Evolutionary conservation across 2,113 vertebrate species (phyloP).

Genomic region (Colius striatus): DNA sequence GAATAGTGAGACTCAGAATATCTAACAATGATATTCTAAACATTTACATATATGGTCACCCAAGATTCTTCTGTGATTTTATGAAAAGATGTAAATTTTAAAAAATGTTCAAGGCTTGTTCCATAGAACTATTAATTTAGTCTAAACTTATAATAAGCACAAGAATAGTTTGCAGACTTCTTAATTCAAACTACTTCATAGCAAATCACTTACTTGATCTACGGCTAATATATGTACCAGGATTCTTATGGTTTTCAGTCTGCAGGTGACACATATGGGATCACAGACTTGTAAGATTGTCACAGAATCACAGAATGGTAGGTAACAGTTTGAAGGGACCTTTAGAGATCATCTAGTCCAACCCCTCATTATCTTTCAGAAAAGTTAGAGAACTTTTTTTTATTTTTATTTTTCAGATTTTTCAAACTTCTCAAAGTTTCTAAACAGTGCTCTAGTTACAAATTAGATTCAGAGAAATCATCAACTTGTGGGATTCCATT

Average conservation of each 20-base stretch:
- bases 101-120: not conserved
- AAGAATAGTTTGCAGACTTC: not conserved
- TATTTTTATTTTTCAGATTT: not conserved
- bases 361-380: not conserved
- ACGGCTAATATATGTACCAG: not conserved
- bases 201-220: not conserved
- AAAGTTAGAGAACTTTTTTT: not conserved
- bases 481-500: not conserved
- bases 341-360: too few species aligned
- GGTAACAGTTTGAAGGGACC: too few species aligned
- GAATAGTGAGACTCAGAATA: not conserved
- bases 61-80: not conserved
- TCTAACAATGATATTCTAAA: not conserved
- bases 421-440: not conserved
- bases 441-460: not conserved
- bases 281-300: not conserved
- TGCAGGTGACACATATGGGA: not conserved
- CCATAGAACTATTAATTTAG: not conserved
- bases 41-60: not conserved
- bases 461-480: not conserved
- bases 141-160: not conserved
- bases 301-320: too few species aligned
- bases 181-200: not conserved
- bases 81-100: not conserved
- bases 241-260: not conserved